Evolutionary conservation across 2,797 vertebrate species (phyloP), one percentile per base, ranked within the genome.

Genomic region (Garrulus glandarius): DNA sequence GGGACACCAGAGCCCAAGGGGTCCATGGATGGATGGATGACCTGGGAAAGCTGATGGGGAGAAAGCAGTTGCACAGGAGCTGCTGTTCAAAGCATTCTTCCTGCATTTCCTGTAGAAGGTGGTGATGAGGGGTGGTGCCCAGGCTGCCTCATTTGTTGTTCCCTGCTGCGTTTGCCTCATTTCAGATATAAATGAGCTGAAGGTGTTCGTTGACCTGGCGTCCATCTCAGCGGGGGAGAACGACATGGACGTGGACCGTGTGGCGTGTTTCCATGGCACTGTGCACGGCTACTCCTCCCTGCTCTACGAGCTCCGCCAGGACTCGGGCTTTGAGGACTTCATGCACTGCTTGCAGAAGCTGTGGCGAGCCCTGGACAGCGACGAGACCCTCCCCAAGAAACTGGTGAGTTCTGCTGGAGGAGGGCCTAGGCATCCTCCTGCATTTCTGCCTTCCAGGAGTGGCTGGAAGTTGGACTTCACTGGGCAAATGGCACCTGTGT

Each of bases 211-310:
- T 77, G 99, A 99, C 97, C 93, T 99, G 97, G 99, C 99, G 1
- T 99, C 99, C 70, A 99, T 99, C 93, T 99, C 99, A n/a, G 99
- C 99, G 15, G 99, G 99, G 82, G 99, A 99, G 97, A 99, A 99
- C 6, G 99, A 99, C 97, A 98, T 99, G 96, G 99, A 99, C 1
- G 99, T 99, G 82, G 99, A 99, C 94, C 98, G 99, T 0, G 99
- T 99, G 13, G 99, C 99, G 8, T 99, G 98, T 78, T 99, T 99
- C 97, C 99, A 99, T 1, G 99, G 99, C 17, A 97, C 99, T 0
- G 98, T 99, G 69, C 99, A 99, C 20, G 99, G 99, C 87, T 99
- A 99, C 61, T 98, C 99, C 2, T 97, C 98, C 12, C 84, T 99
- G 94, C 97, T 99, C 6, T 99, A 99, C n/a, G 98, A 99, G 64